Evolutionary conservation across 30 jellyfish, hydroid and myxozoan genomes (phyloP).

Genomic region (Aurelia coerulea): DNA sequence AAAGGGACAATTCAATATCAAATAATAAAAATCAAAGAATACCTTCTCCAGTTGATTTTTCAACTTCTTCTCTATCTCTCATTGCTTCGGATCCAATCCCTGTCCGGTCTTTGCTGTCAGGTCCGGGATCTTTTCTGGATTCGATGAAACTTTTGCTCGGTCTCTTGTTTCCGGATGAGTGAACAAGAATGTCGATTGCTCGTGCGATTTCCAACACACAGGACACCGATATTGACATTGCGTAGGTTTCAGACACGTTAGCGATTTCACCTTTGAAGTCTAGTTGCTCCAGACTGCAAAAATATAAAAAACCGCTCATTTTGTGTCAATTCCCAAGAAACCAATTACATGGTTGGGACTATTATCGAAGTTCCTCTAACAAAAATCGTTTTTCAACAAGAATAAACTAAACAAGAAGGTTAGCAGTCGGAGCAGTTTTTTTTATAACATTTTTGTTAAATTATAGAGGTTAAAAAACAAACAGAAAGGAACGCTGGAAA

Average conservation of each 20-base stretch:
- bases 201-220: constrained; percentile 89
- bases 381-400: too few species aligned
- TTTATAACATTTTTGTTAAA: too few species aligned
- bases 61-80: constrained; percentile 72
- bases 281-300: constrained; percentile 83
- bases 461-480: too few species aligned
- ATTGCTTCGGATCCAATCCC: constrained; percentile 95
- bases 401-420: too few species aligned
- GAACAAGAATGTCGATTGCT: constrained; percentile 89
- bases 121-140: constrained; percentile 50
- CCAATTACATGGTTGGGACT: not conserved
- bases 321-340: not conserved
- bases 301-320: not conserved
- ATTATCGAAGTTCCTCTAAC: too few species aligned
- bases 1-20: too few species aligned
- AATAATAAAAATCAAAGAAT: too few species aligned
- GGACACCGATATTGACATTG: constrained; percentile 82
- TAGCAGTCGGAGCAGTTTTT: too few species aligned
- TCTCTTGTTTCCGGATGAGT: constrained; percentile 69
- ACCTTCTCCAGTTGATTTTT: constrained; percentile 75
- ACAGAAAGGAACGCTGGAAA: too few species aligned
- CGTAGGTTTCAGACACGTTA: constrained; percentile 94
- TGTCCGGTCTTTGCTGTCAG: constrained; percentile 59
- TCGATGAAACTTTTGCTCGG: constrained; percentile 63
- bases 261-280: constrained; percentile 90